These are phyloP conservation scores for Patella ulyssiponensis DNA, from an alignment of 2,888 invertebrate species.

Conservation along the genomic window DNA sequence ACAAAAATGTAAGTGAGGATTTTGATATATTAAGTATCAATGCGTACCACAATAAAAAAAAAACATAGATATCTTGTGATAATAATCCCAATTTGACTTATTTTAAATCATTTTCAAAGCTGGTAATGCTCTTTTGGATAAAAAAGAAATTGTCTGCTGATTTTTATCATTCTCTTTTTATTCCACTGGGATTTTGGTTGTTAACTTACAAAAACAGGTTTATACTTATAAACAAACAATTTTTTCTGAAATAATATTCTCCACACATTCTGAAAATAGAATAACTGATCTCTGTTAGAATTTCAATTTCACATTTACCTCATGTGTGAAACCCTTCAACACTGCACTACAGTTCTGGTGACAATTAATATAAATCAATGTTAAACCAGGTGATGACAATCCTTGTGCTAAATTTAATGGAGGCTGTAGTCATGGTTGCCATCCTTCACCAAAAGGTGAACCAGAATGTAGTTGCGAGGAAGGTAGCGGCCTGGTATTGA, in stretches of 20 bases:
- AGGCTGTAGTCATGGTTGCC: conserved; percentile 95
- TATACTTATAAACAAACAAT: background rate
- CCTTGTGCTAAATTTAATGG: conserved; percentile 87
- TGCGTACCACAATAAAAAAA: too few relatives aligned
- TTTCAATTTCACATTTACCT: background rate
- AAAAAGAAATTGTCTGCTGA: too few relatives aligned
- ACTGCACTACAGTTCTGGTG: too few relatives aligned
- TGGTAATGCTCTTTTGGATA: too few relatives aligned
- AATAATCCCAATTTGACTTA: too few relatives aligned
- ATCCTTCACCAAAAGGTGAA: conserved; percentile 85
- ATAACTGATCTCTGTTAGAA: background rate
- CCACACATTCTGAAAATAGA: background rate
- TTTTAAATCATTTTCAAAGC: too few relatives aligned
- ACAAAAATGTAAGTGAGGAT: conserved; percentile 80
- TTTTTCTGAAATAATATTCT: background rate
- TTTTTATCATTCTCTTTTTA: too few relatives aligned
- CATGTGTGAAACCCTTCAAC: background rate
- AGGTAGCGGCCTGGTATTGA: conserved; percentile 81
- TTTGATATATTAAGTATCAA: too few relatives aligned
- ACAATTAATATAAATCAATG: background rate
- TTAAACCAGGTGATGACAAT: conserved; percentile 50
- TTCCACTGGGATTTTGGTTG: too few relatives aligned
- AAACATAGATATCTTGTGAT: too few relatives aligned
- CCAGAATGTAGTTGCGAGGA: conserved; percentile 88
- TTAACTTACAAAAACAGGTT: too few relatives aligned